Conservation (phyloP, 2,888 invertebrate species). For the Willowsia nigromaculata region DNA sequence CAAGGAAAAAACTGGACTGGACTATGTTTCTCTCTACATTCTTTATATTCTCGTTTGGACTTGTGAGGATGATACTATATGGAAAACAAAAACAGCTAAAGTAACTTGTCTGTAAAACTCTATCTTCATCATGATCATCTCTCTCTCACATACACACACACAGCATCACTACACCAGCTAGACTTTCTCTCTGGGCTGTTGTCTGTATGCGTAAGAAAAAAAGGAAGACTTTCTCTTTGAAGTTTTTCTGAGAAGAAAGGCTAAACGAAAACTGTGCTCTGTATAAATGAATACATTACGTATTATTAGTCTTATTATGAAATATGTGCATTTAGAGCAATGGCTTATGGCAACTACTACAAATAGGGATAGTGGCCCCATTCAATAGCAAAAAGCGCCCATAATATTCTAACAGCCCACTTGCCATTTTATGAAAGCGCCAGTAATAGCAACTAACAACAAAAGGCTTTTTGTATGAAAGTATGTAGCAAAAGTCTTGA, state of each 20-base stretch:
- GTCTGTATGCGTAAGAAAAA: neutral
- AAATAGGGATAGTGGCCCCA: neutral
- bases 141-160: neutral
- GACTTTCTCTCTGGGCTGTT: conserved; percentile 12
- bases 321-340: conserved; percentile 40
- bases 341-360: neutral
- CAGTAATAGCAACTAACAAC: conserved; percentile 17
- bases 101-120: conserved; percentile 22
- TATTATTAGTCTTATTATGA: conserved; percentile 60
- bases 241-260: conserved; percentile 33
- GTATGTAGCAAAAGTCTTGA: no score
- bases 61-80: neutral
- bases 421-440: conserved; percentile 22
- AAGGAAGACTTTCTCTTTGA: neutral
- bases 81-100: conserved; percentile 5
- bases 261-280: conserved; percentile 43
- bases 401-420: conserved; percentile 23
- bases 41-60: neutral
- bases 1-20: no score
- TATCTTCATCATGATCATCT: neutral
- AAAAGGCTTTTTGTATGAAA: conserved; percentile 5
- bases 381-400: neutral
- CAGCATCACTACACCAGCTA: neutral
- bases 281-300: conserved; percentile 35
- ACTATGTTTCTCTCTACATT: no score